Conservation (phyloP, 1,140 invertebrate species). For the Drosophila tropicalis region DNA sequence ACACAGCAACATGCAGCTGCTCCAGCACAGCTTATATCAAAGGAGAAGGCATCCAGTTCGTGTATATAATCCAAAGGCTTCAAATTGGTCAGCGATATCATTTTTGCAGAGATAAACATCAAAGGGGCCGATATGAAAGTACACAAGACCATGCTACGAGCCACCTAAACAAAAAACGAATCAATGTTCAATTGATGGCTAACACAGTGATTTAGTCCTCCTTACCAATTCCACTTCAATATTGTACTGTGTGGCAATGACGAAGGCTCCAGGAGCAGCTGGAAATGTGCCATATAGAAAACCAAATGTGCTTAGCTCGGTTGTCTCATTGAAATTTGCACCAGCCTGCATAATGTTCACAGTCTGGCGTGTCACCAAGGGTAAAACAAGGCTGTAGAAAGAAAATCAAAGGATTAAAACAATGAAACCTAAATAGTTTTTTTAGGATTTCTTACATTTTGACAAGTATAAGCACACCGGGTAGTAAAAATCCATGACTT, state of each 20-base stretch:
- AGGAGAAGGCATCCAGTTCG: conserved; percentile 90
- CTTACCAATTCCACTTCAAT: conserved; percentile 93
- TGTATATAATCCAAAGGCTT: conserved; percentile 88
- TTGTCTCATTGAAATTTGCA: conserved; percentile 88
- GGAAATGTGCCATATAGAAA: conserved; percentile 98
- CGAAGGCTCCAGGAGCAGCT: conserved; percentile 96
- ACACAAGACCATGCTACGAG: conserved; percentile 95
- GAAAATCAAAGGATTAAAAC: not conserved
- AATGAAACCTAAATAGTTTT: too few species aligned
- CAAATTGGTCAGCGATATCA: conserved; percentile 91
- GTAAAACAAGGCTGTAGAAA: conserved; percentile 89
- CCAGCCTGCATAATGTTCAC: conserved; percentile 90
- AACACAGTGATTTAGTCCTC: conserved; percentile 17
- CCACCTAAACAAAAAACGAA: conserved; percentile 86
- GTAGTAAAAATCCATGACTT: conserved; percentile 85
- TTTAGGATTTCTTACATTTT: conserved; percentile 88
- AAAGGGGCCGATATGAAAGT: conserved; percentile 96
- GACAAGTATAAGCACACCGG: conserved; percentile 93
- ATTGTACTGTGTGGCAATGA: conserved; percentile 95
- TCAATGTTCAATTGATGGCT: not conserved
- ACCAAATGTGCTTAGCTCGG: conserved; percentile 94
- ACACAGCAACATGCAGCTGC: conserved; percentile 91
- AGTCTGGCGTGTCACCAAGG: conserved; percentile 93
- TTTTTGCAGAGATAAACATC: conserved; percentile 97
- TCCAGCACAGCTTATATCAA: conserved; percentile 92